Conservation (phyloP, 2,113 vertebrate genomes). For the Charina bottae region DNA sequence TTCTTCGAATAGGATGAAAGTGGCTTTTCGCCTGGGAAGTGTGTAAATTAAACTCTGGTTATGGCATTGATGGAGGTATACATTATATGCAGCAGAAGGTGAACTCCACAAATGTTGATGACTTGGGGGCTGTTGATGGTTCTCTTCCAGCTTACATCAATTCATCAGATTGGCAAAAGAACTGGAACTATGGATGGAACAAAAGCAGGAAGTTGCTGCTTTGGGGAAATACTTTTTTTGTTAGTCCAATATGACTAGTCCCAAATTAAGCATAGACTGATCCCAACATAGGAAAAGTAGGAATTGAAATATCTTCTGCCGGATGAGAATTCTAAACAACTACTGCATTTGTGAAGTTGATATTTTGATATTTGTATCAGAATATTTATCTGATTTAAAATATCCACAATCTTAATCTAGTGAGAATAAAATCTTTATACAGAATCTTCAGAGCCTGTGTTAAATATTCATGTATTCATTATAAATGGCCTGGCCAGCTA, state of each 20-base stretch:
- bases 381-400: too few species aligned
- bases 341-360: background rate
- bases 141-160: background rate
- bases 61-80: background rate
- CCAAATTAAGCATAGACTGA: background rate
- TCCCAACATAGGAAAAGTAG: background rate
- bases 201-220: background rate
- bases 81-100: background rate
- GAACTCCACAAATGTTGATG: background rate
- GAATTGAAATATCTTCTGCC: background rate
- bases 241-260: background rate
- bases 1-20: background rate
- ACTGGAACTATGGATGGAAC: background rate
- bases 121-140: background rate
- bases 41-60: background rate
- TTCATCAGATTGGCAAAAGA: conserved; percentile 11
- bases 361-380: background rate
- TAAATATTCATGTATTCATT: background rate
- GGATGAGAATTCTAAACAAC: background rate
- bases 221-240: background rate
- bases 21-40: background rate
- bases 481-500: background rate
- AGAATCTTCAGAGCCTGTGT: background rate
- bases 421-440: background rate
- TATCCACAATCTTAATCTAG: too few species aligned